A percentile compares a stretch with the other conserved stretches of the same genome.
phyloP scores from a whole-genome alignment of 2,113 vertebrate genomes.

The Neolamprologus brichardi region DNA sequence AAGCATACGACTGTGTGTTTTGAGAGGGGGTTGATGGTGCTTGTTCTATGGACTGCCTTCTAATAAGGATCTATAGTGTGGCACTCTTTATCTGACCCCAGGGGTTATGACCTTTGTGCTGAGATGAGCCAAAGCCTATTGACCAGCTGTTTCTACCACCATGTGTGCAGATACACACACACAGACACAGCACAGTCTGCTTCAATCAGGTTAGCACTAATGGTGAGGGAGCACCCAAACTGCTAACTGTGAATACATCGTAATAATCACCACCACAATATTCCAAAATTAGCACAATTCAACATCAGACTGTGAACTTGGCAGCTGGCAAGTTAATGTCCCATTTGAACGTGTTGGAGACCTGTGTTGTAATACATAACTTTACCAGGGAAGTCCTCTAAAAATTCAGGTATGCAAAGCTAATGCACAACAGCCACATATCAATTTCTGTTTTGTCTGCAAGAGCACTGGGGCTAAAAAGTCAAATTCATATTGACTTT shows the following conservation, averaged over 20 bases:
- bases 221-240: not conserved
- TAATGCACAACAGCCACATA: not conserved
- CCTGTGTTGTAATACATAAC: not conserved
- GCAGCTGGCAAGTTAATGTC: not conserved
- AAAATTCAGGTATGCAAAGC: not conserved
- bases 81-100: conserved; percentile 36
- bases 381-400: not conserved
- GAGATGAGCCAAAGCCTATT: not conserved
- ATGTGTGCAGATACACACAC: not conserved
- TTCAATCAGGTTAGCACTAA: not conserved
- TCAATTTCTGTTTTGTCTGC: not conserved
- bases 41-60: not conserved
- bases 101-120: conserved; percentile 2
- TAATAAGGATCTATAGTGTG: not conserved
- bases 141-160: conserved; percentile 16
- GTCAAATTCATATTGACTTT: not conserved
- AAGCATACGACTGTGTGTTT: not conserved
- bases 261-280: not conserved
- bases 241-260: not conserved
- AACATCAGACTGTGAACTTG: not conserved
- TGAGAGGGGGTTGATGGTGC: not conserved
- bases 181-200: not conserved
- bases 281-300: not conserved
- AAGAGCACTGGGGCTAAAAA: not conserved
- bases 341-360: not conserved